phyloP scores from a whole-genome alignment of 2,888 invertebrate species.

The Anthophora plumipes region DNA sequence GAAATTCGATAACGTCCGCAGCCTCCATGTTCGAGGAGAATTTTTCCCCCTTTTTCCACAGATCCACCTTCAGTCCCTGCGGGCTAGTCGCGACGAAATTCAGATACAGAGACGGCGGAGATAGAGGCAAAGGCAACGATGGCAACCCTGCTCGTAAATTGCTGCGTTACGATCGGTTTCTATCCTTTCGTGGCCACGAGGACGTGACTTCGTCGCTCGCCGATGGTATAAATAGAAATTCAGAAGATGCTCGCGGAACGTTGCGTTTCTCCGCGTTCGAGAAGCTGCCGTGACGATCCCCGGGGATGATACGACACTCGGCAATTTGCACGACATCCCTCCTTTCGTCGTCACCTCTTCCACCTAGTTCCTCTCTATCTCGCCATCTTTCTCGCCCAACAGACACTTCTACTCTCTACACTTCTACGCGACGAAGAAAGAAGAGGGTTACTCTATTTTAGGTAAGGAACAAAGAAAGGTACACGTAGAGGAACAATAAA shows the following conservation, averaged over 20 bases:
- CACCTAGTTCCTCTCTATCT: too few relatives aligned
- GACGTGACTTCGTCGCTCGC: conserved; percentile 5
- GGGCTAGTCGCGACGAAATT: conserved; percentile 10
- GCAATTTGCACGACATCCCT: conserved; percentile 68
- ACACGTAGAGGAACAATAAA: conserved; percentile 53
- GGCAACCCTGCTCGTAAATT: conserved; percentile 25
- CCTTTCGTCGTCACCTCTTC: conserved; percentile 29
- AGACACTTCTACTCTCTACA: not conserved
- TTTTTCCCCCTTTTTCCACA: conserved; percentile 22
- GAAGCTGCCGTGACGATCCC: conserved; percentile 53
- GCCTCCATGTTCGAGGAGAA: conserved; percentile 18
- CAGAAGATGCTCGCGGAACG: conserved; percentile 56
- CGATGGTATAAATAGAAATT: conserved; percentile 67
- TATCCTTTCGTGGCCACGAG: not conserved
- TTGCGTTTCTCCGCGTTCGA: conserved; percentile 42
- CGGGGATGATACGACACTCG: conserved; percentile 61
- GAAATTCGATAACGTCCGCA: conserved; percentile 47
- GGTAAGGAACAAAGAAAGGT: too few relatives aligned
- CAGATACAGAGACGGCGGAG: not conserved
- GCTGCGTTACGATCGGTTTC: conserved; percentile 40
- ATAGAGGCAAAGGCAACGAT: not conserved
- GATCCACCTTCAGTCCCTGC: not conserved
- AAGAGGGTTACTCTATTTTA: too few relatives aligned
- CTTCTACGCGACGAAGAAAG: not conserved
- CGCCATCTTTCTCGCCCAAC: not conserved